Percentiles rank a stretch among this genome's conserved stretches.
Evolutionary conservation across 2,888 invertebrate species (phyloP).

Genomic region (Rapana venosa): DNA sequence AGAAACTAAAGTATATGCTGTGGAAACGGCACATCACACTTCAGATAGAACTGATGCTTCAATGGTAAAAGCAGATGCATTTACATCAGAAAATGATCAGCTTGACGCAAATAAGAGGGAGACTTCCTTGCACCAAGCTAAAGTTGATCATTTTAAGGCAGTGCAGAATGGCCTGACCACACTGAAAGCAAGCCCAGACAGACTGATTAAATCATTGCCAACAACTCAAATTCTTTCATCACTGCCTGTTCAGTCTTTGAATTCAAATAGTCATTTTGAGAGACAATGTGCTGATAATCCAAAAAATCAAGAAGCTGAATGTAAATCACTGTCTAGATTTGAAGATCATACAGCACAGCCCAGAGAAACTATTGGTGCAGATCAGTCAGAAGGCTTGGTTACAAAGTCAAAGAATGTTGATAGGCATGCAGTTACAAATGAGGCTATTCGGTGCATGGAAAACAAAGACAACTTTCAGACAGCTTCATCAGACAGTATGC

Average conservation of each 20-base stretch:
- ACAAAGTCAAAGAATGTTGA: neutral
- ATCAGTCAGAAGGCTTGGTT: neutral
- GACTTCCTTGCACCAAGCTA: neutral
- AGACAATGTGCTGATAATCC: neutral
- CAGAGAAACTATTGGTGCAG: neutral
- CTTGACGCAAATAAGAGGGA: neutral
- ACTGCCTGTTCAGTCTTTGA: neutral
- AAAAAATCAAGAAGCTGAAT: neutral
- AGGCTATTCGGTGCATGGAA: neutral
- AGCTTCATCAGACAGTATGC: neutral
- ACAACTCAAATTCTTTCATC: neutral
- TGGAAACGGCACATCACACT: too few relatives aligned
- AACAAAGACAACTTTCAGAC: neutral
- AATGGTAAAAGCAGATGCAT: neutral
- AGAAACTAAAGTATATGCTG: neutral
- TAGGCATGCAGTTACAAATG: neutral
- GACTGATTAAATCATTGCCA: neutral
- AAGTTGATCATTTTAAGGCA: neutral
- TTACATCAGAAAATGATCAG: neutral
- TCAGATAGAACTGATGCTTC: neutral
- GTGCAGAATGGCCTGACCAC: neutral
- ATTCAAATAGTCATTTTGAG: neutral
- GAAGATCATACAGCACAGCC: neutral
- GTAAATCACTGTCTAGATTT: neutral
- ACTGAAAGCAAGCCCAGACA: neutral